Evolutionary conservation across 2,888 invertebrate genomes (phyloP).

Genomic region (Tipula vernalis): DNA sequence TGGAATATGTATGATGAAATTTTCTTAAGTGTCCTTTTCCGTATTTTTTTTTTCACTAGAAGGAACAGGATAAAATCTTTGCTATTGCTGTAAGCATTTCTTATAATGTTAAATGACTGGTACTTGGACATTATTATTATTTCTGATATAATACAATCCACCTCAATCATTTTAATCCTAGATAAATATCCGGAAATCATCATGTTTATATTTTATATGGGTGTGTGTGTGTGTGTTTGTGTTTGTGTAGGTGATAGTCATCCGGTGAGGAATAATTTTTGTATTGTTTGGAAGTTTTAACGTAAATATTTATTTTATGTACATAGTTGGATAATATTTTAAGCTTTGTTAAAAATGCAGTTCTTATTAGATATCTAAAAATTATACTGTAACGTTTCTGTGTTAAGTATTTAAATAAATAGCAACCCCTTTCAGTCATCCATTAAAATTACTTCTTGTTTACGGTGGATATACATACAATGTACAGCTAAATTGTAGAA

Average conservation of each 20-base stretch:
- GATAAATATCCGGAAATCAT: neutral
- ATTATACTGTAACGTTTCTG: neutral
- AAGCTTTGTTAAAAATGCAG: neutral
- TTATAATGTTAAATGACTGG: neutral
- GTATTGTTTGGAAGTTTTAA: neutral
- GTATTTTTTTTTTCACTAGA: neutral
- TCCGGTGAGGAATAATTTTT: neutral
- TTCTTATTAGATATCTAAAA: neutral
- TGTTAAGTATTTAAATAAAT: neutral
- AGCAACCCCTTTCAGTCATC: neutral
- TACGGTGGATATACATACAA: neutral
- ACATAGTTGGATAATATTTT: neutral
- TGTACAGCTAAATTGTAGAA: neutral
- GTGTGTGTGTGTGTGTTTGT: neutral
- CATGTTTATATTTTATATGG: neutral
- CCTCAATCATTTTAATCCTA: neutral
- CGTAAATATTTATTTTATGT: neutral
- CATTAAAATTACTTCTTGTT: neutral
- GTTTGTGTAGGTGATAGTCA: neutral
- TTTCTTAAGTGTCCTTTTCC: neutral
- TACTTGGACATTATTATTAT: neutral
- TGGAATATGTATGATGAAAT: neutral
- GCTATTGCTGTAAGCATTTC: neutral
- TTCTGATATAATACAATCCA: neutral
- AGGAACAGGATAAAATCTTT: neutral